These are phyloP conservation scores for Threskiornis aethiopicus DNA, from an alignment of 2,797 vertebrate species.

Conservation along the genomic window DNA sequence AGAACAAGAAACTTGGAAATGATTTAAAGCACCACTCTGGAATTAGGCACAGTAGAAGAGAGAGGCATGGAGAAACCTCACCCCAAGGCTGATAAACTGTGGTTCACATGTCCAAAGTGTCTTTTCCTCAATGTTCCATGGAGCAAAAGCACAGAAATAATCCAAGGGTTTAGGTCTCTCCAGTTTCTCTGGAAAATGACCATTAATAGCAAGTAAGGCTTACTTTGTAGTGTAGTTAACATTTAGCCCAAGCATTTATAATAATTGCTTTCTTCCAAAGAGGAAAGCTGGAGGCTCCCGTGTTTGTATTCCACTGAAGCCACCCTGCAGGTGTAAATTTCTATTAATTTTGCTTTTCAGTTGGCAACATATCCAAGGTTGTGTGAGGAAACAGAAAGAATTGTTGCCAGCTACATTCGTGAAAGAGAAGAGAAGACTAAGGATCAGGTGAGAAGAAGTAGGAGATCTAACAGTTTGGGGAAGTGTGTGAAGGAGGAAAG, in stretches of 20 bases:
- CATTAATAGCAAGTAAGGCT: not conserved
- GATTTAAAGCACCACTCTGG: not conserved
- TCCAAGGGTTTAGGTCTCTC: not conserved
- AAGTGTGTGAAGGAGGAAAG: not conserved
- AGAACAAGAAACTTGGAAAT: not conserved
- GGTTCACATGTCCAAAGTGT: not conserved
- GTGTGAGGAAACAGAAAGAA: slow-evolving; percentile 87
- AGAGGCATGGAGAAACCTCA: not conserved
- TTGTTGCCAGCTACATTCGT: slow-evolving; percentile 85
- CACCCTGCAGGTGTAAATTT: not conserved
- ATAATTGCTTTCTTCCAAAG: not conserved
- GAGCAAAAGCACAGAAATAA: not conserved
- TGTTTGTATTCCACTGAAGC: not conserved
- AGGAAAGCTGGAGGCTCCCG: not conserved
- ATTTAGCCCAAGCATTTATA: not conserved
- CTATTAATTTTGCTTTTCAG: slow-evolving; percentile 69
- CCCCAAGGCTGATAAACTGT: not conserved
- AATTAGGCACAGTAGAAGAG: not conserved
- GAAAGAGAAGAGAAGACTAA: slow-evolving; percentile 89
- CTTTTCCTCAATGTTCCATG: not conserved
- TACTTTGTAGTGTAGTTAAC: not conserved
- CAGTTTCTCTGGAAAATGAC: not conserved
- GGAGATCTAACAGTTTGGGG: not conserved
- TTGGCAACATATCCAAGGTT: slow-evolving; percentile 88
- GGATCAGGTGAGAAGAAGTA: slow-evolving; percentile 82